Evolutionary conservation across 1,140 invertebrate genomes (phyloP), one percentile per base, ranked within the genome.

Genomic region (Formica selysi): DNA sequence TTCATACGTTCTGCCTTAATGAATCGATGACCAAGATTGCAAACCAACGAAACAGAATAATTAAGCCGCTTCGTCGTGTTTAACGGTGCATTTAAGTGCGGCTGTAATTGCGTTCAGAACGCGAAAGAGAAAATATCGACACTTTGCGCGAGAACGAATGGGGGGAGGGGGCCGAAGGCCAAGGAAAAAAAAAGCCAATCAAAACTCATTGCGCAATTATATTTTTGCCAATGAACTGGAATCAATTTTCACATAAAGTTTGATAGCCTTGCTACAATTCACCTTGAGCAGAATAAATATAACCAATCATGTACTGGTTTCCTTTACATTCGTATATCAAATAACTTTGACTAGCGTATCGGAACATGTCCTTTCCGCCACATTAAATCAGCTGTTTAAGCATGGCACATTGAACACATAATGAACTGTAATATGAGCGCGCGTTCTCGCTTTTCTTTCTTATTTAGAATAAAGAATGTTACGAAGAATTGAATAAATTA

Each of bases 1-100:
- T 89, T 85, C 64, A 65, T 74, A 26, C 54, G 38, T 51, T 32
- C 62, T 16, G 38, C 16, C 16, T 51, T 51, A 51, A 51, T 70
- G 76, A 87, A 87, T 87, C 64, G 79, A 61, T 68, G 59, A 32
- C 80, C 57, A 84, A 84, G 74, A 87, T 87, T 36, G 68, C 29
- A 38, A 57, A 38, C 57, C 38, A 59, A 54, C 26, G 64, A 48
- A 76, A 51, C 64, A 48, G 48, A 29, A 48, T 64, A 86, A 79
- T 65, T 86, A 59, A 51, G 48, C 48, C 13, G 16, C 8, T 85
- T 38, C 74, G 48, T 61, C 22, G 29, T 59, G 85, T 44, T 65
- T 29, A 36, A 81, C 38, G n/a, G 41, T 29, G 51, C 54, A 61
- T 81, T 81, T 73, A 22, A 61, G 68, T 13, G 26, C 68, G 16